Evolutionary conservation across 2,113 vertebrate genomes (phyloP).

Genomic region (Ginglymostoma cirratum): DNA sequence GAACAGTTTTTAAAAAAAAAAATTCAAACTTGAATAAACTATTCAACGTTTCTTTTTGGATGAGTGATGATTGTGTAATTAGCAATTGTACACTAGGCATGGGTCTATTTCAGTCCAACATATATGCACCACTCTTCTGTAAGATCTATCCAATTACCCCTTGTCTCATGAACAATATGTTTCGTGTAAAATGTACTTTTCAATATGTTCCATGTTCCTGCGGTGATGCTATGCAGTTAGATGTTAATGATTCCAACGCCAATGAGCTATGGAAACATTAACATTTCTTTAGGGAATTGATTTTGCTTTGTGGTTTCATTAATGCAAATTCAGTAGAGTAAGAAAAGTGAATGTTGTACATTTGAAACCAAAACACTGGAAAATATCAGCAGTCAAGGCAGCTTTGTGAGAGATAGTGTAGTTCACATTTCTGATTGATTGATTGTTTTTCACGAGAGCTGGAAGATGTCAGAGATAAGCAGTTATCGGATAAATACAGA

Average conservation of each 20-base stretch:
- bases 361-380: neutral
- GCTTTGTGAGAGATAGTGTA: neutral
- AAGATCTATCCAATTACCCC: neutral
- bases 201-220: neutral
- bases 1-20: neutral
- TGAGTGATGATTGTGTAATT: neutral
- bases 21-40: neutral
- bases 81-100: neutral
- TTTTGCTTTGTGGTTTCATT: neutral
- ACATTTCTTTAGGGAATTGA: neutral
- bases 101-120: neutral
- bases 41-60: neutral
- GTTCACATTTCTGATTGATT: neutral
- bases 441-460: neutral
- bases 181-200: neutral
- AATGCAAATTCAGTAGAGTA: neutral
- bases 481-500: neutral
- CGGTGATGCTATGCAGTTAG: neutral
- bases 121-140: neutral
- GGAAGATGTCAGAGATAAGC: neutral
- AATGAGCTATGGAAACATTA: neutral
- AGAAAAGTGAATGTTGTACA: neutral
- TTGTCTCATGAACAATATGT: neutral
- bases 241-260: neutral
- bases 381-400: neutral